Evolutionary conservation across 2,113 vertebrate species (phyloP), one percentile per base, ranked within the genome.

Genomic region (Bombycilla garrulus): DNA sequence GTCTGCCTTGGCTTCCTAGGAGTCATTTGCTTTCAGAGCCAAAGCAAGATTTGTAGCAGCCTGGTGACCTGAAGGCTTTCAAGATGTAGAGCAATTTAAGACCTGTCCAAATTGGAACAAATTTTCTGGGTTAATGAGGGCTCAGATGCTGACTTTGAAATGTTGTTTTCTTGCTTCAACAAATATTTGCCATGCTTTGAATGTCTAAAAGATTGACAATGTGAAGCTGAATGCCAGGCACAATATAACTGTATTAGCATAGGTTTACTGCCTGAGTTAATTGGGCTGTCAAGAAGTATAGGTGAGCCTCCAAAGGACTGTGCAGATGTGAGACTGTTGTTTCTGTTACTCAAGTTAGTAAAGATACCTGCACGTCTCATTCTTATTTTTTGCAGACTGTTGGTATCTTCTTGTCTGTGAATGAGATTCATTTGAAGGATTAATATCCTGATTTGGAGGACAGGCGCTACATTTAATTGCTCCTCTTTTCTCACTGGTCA

Each of bases 401-500:
- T 10, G 2, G 9, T 23, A 5, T 40, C 7, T 45, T 53, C 47
- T 93, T 4, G 6, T 73, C 53, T 31, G 29, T 65, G 47, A 25
- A 48, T 66, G 66, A 51, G 31, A 73, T n/a, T 81, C 16, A 21
- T 70, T 38, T 60, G 40, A 51, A 66, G 45, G 31, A 56, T 48
- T 38, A 77, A 53, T 62, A 45, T 44, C 44, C 48, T 70, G 20
- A 36, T 92, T 88, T 56, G 38, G 71, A 78, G 45, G 56, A 67
- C 9, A 45, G 24, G 26, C 31, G 8, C 23, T 16, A 8, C 17
- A 3, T 88, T 93, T 62, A 29, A 60, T 88, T 83, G 42, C 24
- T 87, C 4, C 31, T 72, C 51, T 91, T 94, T 89, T 66, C 82
- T 96, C 94, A 44, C 64, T 91, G 58, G 77, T 97, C 95, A 80